Evolutionary conservation across 2,888 invertebrate genomes (phyloP), one percentile per base, ranked within the genome.

Genomic region (Cephus sareptanus): DNA sequence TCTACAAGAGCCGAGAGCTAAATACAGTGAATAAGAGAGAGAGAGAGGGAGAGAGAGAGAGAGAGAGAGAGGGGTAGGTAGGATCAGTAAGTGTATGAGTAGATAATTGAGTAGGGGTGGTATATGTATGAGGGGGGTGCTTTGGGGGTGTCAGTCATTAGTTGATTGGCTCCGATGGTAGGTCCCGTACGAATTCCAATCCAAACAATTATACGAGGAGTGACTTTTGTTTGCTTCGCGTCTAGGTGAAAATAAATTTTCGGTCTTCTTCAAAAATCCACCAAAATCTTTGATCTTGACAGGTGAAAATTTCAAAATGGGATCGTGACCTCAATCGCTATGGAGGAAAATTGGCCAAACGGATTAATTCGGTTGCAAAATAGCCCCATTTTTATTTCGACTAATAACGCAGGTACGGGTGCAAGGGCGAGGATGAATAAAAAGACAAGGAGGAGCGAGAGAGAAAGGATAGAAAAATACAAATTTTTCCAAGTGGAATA

Each of bases 111-210:
- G 70, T 70, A 40, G 40, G 15, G 40, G 40, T 40, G 40, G 40
- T 40, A 15, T 40, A 40, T 40, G 40, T 40, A 40, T 40, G 40
- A 40, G 40, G 1, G 4, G 40, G 40, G 40, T 40, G 40, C 15
- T 40, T 40, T 40, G 78, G 81, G 82, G 84, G 83, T 85, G 85
- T 84, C 83, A 82, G 86, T 87, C 86, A 86, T 87, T 86, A 85
- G 85, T 83, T 85, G 86, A 87, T 86, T 87, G 85, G 85, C 85
- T 83, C 82, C 78, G 78, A 78, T 73, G 71, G 76, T 73, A 76
- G 73, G 71, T 79, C 75, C 76, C 76, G 79, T 77, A 79, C 75
- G 79, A 83, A 81, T 80, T 75, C 79, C 78, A 77, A 70, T 69
- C 79, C 77, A 78, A 78, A 76, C 74, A 80, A 81, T 81, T 80